phyloP scores from a whole-genome alignment of 2,888 invertebrate genomes.

The Vesta saturnalis region DNA sequence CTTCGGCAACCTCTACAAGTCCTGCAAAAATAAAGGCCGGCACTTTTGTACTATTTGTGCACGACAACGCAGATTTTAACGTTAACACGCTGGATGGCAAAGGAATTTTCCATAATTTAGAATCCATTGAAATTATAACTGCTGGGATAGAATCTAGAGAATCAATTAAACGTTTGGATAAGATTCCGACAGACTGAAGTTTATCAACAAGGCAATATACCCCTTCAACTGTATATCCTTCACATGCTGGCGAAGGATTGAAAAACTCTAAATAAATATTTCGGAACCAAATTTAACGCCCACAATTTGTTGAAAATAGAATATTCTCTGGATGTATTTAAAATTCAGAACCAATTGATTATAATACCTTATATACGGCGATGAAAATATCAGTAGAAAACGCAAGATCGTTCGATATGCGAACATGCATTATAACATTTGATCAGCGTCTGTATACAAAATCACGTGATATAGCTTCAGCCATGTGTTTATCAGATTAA shows the following conservation, averaged over 20 bases:
- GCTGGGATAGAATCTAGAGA: constrained; percentile 8
- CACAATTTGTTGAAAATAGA: neutral
- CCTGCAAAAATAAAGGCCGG: neutral
- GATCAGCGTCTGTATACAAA: neutral
- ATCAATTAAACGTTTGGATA: constrained; percentile 8
- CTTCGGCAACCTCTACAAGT: constrained; percentile 10
- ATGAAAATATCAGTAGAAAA: neutral
- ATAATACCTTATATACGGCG: neutral
- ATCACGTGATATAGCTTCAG: neutral
- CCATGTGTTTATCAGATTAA: neutral
- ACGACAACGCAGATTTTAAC: no score
- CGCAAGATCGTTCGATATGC: neutral
- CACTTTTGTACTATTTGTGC: constrained; percentile 5
- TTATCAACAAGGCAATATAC: neutral
- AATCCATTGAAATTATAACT: constrained; percentile 1
- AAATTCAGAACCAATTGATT: constrained; percentile 5
- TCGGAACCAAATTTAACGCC: neutral
- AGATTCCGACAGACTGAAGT: neutral
- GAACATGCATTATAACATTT: neutral
- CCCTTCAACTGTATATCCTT: neutral
- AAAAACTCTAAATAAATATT: neutral
- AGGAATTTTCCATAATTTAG: neutral
- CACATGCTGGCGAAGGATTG: neutral
- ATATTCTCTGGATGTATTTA: constrained; percentile 9
- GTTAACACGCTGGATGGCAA: neutral